These are phyloP conservation scores for Neelides folsomi DNA, from an alignment of 2,888 invertebrate genomes.

Conservation along the genomic window DNA sequence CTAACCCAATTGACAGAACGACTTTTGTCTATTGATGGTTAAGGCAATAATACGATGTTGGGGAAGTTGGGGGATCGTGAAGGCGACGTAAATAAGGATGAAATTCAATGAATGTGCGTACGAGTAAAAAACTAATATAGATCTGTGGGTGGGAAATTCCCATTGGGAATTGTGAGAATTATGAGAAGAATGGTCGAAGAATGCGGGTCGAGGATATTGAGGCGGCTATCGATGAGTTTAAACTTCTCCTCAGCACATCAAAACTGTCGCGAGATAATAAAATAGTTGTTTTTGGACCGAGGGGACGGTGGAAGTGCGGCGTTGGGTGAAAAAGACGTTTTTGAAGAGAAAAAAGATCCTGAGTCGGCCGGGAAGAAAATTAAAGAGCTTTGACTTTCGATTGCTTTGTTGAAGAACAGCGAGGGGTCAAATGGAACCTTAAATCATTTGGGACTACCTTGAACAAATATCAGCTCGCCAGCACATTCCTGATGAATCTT, in stretches of 20 bases:
- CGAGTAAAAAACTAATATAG: too few relatives aligned
- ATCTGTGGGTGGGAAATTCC: too few relatives aligned
- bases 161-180: neutral
- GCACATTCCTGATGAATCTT: neutral
- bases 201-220: slow-evolving; percentile 8
- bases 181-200: slow-evolving; percentile 4
- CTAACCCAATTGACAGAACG: too few relatives aligned
- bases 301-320: slow-evolving; percentile 5
- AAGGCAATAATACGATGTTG: too few relatives aligned
- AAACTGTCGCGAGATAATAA: slow-evolving; percentile 30
- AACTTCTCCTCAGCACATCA: slow-evolving; percentile 10
- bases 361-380: slow-evolving; percentile 28
- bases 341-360: slow-evolving; percentile 15
- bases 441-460: slow-evolving; percentile 24
- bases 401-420: slow-evolving; percentile 31
- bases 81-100: too few relatives aligned
- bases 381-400: slow-evolving; percentile 31
- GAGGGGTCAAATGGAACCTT: slow-evolving; percentile 32
- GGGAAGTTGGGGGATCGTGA: too few relatives aligned
- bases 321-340: slow-evolving; percentile 22
- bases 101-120: too few relatives aligned
- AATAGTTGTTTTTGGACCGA: slow-evolving; percentile 17
- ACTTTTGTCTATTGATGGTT: too few relatives aligned
- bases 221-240: neutral
- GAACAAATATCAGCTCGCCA: slow-evolving; percentile 25